Conservation (phyloP, 2,797 vertebrate genomes). For the Threskiornis aethiopicus region DNA sequence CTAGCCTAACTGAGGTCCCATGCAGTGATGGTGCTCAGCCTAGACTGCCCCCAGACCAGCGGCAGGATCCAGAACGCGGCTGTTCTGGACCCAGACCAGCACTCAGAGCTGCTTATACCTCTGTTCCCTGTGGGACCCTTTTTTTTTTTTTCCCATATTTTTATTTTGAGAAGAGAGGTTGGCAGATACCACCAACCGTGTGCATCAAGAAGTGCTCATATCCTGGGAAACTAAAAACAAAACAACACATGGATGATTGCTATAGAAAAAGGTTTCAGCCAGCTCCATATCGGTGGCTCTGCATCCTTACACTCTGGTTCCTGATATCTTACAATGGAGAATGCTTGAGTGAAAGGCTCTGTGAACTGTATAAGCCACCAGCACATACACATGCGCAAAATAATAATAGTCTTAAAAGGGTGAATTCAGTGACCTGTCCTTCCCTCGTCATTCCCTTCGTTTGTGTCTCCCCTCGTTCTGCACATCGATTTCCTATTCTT, state of each 20-base stretch:
- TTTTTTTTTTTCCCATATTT: neutral
- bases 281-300: neutral
- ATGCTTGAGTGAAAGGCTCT: neutral
- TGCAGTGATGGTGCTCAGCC: neutral
- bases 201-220: neutral
- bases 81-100: neutral
- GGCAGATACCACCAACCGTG: fast-evolving
- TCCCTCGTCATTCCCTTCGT: neutral
- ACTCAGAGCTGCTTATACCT: neutral
- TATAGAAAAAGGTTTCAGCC: neutral
- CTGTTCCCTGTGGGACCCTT: neutral
- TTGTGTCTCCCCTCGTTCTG: neutral
- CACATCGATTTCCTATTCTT: neutral
- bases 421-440: neutral
- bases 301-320: neutral
- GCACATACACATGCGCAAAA: neutral
- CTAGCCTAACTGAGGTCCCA: neutral
- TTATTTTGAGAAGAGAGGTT: neutral
- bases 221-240: neutral
- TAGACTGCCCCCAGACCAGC: neutral
- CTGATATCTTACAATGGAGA: neutral
- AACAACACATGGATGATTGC: neutral
- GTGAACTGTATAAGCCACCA: neutral
- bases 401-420: neutral
- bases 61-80: neutral